These are phyloP conservation scores for Lycia hirtaria DNA, from an alignment of 2,888 invertebrate genomes.

Conservation along the genomic window DNA sequence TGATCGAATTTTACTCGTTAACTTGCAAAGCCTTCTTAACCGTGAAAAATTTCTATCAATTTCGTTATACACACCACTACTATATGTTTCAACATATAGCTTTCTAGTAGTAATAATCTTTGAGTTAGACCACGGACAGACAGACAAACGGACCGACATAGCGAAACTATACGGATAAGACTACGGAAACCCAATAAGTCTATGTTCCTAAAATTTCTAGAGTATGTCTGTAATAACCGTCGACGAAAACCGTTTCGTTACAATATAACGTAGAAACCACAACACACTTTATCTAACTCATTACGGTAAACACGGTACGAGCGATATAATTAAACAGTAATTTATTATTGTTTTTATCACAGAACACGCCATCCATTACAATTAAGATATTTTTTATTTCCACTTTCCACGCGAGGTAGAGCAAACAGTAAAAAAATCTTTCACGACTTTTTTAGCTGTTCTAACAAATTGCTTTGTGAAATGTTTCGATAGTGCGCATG, in stretches of 20 bases:
- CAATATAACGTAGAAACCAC: conserved; percentile 41
- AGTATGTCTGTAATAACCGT: too few species aligned
- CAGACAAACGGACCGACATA: too few species aligned
- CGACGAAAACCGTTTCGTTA: conserved; percentile 2
- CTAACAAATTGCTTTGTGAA: conserved; percentile 32
- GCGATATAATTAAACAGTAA: conserved; percentile 75
- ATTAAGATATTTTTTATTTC: conserved; percentile 81
- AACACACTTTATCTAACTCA: conserved; percentile 70
- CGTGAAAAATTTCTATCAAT: too few species aligned
- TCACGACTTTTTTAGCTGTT: conserved; percentile 35
- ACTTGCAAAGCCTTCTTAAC: too few species aligned
- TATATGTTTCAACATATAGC: too few species aligned
- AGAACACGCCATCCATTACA: conserved; percentile 75
- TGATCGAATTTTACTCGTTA: too few species aligned
- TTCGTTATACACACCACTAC: too few species aligned
- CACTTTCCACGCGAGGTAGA: conserved; percentile 71
- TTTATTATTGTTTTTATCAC: conserved; percentile 75
- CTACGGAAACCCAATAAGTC: too few species aligned
- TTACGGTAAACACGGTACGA: conserved; percentile 75
- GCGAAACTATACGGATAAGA: too few species aligned
- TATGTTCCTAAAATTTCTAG: too few species aligned
- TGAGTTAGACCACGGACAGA: too few species aligned
- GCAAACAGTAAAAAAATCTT: conserved; percentile 45
- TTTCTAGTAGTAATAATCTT: too few species aligned
- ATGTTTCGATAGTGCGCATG: conserved; percentile 23